Evolutionary conservation across 2,797 vertebrate genomes (phyloP).

Genomic region (Pelodytes ibericus): DNA sequence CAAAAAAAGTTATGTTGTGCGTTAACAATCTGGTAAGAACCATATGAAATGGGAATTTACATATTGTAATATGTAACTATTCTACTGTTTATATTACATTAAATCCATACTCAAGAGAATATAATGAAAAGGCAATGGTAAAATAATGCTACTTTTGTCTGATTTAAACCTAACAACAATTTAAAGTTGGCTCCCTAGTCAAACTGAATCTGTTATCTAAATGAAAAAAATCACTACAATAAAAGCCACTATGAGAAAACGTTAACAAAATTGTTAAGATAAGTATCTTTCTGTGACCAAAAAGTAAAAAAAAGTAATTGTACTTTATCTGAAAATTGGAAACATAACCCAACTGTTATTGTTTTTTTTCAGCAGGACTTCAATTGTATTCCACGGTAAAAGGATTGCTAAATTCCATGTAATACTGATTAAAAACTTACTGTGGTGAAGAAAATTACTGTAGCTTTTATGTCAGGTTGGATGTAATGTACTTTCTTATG

Average conservation of each 20-base stretch:
- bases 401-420: slow-evolving; percentile 3
- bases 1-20: no score
- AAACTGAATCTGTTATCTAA: background rate
- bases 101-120: no score
- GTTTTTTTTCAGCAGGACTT: slow-evolving; percentile 7
- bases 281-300: background rate
- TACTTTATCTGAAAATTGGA: slow-evolving; percentile 1
- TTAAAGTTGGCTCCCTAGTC: no score
- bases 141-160: no score
- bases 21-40: no score
- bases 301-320: slow-evolving; percentile 1
- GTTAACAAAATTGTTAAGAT: background rate
- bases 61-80: no score
- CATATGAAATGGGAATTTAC: no score
- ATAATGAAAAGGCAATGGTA: no score
- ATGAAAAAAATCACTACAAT: background rate
- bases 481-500: background rate
- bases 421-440: slow-evolving; percentile 12
- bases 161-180: no score
- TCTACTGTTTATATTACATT: no score
- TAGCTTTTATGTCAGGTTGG: background rate
- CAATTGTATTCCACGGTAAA: background rate
- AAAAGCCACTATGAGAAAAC: background rate
- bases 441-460: background rate
- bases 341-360: background rate